Percentiles rank a stretch among this genome's conserved stretches.
Evolutionary conservation across 1,140 invertebrate species (phyloP).

Genomic region (Ips typographus): DNA sequence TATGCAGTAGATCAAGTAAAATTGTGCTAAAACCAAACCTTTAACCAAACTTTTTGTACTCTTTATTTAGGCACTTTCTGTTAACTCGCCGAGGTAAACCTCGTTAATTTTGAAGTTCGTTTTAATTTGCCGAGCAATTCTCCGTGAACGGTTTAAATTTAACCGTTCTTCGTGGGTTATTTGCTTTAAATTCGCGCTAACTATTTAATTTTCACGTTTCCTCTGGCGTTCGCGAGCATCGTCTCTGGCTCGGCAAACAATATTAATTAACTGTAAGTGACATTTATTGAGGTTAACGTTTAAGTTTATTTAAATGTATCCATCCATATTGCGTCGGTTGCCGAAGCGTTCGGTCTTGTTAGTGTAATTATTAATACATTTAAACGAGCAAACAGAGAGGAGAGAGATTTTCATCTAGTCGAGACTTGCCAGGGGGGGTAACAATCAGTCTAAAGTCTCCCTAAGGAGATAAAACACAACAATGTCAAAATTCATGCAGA

Average conservation of each 20-base stretch:
- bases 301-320: constrained; percentile 23
- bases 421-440: neutral
- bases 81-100: no score
- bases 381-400: constrained; percentile 18
- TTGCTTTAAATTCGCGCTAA: constrained; percentile 15
- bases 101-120: no score
- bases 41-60: no score
- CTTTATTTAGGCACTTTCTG: no score
- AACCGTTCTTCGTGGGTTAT: constrained; percentile 4
- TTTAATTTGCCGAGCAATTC: constrained; percentile 7
- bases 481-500: constrained; percentile 46
- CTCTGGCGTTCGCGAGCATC: constrained; percentile 14
- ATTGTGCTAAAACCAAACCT: no score
- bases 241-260: constrained; percentile 10
- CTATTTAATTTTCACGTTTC: constrained; percentile 24
- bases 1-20: no score
- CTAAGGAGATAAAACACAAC: constrained; percentile 41
- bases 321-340: constrained; percentile 7
- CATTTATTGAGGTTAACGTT: constrained; percentile 23
- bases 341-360: constrained; percentile 9
- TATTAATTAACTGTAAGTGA: constrained; percentile 22
- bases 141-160: constrained; percentile 17
- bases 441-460: constrained; percentile 33
- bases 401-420: neutral
- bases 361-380: constrained; percentile 11